These are phyloP conservation scores for Watsonalla cultraria DNA, from an alignment of 2,888 invertebrate species.

Conservation along the genomic window DNA sequence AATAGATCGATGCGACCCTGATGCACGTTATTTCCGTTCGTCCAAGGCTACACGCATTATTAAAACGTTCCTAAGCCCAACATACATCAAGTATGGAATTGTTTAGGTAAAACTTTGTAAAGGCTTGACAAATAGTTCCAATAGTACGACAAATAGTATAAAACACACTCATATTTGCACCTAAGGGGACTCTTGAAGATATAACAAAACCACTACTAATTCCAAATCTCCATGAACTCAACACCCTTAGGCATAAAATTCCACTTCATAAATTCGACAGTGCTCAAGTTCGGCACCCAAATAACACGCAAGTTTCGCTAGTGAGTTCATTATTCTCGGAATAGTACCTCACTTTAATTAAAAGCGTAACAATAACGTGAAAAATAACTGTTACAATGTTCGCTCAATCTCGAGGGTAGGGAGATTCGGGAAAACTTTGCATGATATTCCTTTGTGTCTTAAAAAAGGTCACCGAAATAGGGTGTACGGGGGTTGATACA, in stretches of 20 bases:
- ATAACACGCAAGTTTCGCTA: too few relatives aligned
- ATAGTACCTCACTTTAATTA: too few relatives aligned
- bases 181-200: too few relatives aligned
- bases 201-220: too few relatives aligned
- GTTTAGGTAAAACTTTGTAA: neutral
- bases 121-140: neutral
- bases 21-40: conserved; percentile 66
- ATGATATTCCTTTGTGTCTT: conserved; percentile 17
- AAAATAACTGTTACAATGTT: conserved; percentile 4
- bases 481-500: conserved; percentile 21
- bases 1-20: conserved; percentile 64
- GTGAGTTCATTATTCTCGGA: too few relatives aligned
- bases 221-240: too few relatives aligned
- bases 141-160: too few relatives aligned
- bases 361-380: too few relatives aligned
- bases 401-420: conserved; percentile 10
- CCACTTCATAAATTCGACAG: too few relatives aligned
- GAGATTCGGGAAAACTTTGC: conserved; percentile 5
- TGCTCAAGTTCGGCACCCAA: too few relatives aligned
- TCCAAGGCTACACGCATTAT: conserved; percentile 57
- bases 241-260: too few relatives aligned
- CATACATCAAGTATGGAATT: conserved; percentile 11
- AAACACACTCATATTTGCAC: too few relatives aligned
- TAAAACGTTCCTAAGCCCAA: conserved; percentile 34
- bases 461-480: conserved; percentile 20